Evolutionary conservation across 1,140 invertebrate species (phyloP).

Genomic region (Papilio aristodemus): DNA sequence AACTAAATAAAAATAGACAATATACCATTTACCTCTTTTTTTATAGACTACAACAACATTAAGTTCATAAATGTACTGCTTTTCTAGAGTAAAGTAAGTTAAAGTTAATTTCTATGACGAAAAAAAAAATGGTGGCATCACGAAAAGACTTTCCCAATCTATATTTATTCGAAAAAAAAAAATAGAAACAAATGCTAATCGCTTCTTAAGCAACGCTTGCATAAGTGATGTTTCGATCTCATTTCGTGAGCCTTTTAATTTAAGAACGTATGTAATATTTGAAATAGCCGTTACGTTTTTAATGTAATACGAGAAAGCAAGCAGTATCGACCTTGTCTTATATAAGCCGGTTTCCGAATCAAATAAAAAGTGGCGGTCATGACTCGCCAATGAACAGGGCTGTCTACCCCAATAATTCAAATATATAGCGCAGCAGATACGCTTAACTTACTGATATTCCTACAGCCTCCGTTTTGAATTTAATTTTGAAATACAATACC

Average conservation of each 20-base stretch:
- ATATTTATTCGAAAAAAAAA: not conserved
- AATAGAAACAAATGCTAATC: too few relatives aligned
- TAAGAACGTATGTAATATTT: not conserved
- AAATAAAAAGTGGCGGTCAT: conserved; percentile 22
- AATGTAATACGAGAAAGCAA: conserved; percentile 9
- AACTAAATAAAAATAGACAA: too few relatives aligned
- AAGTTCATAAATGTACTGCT: too few relatives aligned
- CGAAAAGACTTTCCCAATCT: not conserved
- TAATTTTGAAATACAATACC: too few relatives aligned
- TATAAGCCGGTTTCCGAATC: conserved; percentile 26
- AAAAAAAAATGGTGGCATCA: too few relatives aligned
- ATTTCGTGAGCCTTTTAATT: not conserved
- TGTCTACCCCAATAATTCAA: conserved; percentile 1
- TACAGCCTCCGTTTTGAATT: too few relatives aligned
- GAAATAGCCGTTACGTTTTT: not conserved
- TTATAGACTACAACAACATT: too few relatives aligned
- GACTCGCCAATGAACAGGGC: not conserved
- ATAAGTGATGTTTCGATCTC: not conserved
- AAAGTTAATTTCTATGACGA: too few relatives aligned
- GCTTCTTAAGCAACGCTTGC: not conserved
- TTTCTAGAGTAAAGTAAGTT: too few relatives aligned
- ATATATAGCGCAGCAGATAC: too few relatives aligned
- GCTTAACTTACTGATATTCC: too few relatives aligned
- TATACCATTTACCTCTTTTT: too few relatives aligned
- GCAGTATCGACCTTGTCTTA: conserved; percentile 14